A percentile compares a stretch with the other conserved stretches of the same genome.
These are phyloP conservation scores for Canis aureus DNA, from an alignment of 2,113 vertebrate genomes.

Conservation along the genomic window DNA sequence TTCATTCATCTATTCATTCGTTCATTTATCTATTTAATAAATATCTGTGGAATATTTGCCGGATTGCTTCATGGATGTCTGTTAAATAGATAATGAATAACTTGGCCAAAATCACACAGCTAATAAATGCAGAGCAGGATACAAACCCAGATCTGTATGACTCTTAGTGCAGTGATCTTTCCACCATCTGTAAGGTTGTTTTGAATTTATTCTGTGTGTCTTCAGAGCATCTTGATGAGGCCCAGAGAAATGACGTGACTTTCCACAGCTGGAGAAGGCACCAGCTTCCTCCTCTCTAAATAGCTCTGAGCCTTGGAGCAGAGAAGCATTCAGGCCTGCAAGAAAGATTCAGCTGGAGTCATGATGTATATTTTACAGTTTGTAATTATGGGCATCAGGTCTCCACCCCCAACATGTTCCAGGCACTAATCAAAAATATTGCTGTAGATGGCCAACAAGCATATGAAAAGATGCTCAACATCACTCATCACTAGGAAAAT, in stretches of 20 bases:
- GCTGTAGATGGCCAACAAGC: not conserved
- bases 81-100: not conserved
- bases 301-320: not conserved
- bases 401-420: not conserved
- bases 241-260: conserved; percentile 2
- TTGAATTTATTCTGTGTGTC: not conserved
- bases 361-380: not conserved
- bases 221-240: not conserved
- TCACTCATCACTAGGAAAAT: not conserved
- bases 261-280: not conserved
- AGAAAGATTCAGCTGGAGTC: not conserved
- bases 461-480: not conserved
- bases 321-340: not conserved
- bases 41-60: not conserved
- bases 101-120: not conserved
- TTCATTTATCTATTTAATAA: not conserved
- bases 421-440: not conserved
- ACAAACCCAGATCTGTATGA: not conserved
- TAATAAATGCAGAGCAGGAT: not conserved
- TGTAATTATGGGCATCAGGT: not conserved
- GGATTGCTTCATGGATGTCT: not conserved
- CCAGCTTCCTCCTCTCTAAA: not conserved
- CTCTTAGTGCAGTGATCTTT: not conserved
- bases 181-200: not conserved
- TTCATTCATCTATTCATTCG: not conserved